Evolutionary conservation across 2,888 invertebrate genomes (phyloP), one percentile per base, ranked within the genome.

Genomic region (Scaeva pyrastri): DNA sequence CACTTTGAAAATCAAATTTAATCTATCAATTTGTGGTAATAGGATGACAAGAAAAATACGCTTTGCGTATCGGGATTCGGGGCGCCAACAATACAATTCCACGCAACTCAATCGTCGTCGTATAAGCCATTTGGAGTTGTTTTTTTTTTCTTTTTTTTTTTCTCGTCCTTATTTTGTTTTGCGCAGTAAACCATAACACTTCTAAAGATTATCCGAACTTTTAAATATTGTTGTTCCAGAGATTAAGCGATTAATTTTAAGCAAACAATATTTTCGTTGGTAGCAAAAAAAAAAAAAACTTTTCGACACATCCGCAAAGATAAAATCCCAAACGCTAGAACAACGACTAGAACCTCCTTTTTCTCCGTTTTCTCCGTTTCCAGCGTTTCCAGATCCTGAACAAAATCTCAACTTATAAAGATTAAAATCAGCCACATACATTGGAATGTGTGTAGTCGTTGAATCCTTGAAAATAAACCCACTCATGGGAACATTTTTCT

Each of bases 391-490:
- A 31, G 8, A 21, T n/a, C n/a, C n/a, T n/a, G 14, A 6, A 23
- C 12, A 73, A 48, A 58, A 70, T 39, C 52, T 7, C 68, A 80
- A 62, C 52, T 74, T 68, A n/a, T n/a, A 19, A 74, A 74, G 66
- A 68, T 70, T 52, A 39, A 70, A 74, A 60, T 79, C 58, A 45
- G n/a, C 50, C 19, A 52, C 39, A 36, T 39, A 60, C 55, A 62
- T 19, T 26, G 31, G 52, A 7, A 5, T 31, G 31, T 31, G 60
- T 60, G 70, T 48, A 66, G 19, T 66, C 66, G 48, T 19, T 31
- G 45, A 48, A 80, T 79, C 60, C 14, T 60, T 19, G 39, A 39
- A 60, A 60, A 66, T 66, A 48, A 74, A 70, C 43, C 56, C 56
- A 55, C 58, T 43, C 26, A 19, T 23, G 43, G 23, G 48, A 72